Evolutionary conservation across 2,797 vertebrate species (phyloP), one percentile per base, ranked within the genome.

Genomic region (Prunella strophiata): DNA sequence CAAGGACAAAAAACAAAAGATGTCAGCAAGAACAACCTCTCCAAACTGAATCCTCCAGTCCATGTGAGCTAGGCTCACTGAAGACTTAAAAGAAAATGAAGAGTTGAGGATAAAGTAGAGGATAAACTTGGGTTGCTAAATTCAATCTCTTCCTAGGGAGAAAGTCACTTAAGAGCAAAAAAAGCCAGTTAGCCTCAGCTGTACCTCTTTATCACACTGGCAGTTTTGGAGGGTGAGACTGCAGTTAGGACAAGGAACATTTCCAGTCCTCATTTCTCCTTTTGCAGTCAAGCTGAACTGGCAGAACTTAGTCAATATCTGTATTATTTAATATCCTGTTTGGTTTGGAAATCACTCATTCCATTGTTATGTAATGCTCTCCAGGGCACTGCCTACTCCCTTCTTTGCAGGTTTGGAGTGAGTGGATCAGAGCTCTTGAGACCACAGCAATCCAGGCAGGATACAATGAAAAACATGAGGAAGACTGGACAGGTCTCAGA

Each of bases 321-420:
- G 18, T 78, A 57, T 51, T 88, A 68, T 85, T 93, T 91, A 91
- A 93, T 71, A 91, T 65, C 34, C 76, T 62, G 42, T 80, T 89
- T 89, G 79, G 61, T 73, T 80, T 92, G 75, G 78, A 84, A 94
- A 59, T 14, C 2, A 2, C 89, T 72, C 42, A 29, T 66, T 47
- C 10, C 26, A 34, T 65, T 70, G 34, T 54, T 85, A 27, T 57
- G 38, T 52, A 95, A 36, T 43, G 42, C 7, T 88, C 77, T 93
- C 67, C 52, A 48, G 30, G 52, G 48, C 63, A 90, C 40, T 57
- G 43, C 32, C 36, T 83, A 26, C 51, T 92, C 72, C 58, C 30
- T 63, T 76, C 40, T 71, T 32, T 78, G 62, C 29, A 66, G 40
- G 11, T 77, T 50, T 91, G 57, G 32, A 57, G 70, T 34, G 32